phyloP scores from a whole-genome alignment of 2,888 invertebrate genomes.

The Serrognathus titanus region DNA sequence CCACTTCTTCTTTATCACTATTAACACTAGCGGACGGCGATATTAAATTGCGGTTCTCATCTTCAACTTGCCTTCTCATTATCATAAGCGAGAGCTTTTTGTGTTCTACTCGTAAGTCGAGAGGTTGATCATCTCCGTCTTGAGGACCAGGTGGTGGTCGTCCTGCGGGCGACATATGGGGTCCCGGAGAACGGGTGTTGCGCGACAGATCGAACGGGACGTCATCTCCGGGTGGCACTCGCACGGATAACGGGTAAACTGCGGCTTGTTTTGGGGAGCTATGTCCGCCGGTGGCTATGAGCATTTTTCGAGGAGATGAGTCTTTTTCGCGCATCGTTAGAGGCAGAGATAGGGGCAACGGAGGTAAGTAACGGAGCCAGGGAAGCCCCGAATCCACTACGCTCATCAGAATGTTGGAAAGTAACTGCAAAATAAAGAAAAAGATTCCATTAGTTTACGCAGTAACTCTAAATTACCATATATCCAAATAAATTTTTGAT shows the following conservation, averaged over 20 bases:
- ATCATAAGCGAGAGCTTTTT: slow-evolving; percentile 60
- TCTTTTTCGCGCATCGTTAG: slow-evolving; percentile 84
- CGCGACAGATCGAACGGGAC: slow-evolving; percentile 68
- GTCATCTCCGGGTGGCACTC: slow-evolving; percentile 53
- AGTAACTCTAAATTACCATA: no score
- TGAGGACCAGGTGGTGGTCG: slow-evolving; percentile 55
- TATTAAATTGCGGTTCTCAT: slow-evolving; percentile 84
- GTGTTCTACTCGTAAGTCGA: slow-evolving; percentile 83
- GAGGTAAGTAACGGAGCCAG: slow-evolving; percentile 51
- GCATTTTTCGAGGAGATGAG: slow-evolving; percentile 86
- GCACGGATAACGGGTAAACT: slow-evolving; percentile 64
- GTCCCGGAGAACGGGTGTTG: slow-evolving; percentile 50
- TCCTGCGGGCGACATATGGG: slow-evolving; percentile 57
- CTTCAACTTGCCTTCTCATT: slow-evolving; percentile 61
- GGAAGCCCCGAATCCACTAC: slow-evolving; percentile 66
- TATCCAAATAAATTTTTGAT: no score
- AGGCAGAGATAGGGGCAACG: slow-evolving; percentile 48
- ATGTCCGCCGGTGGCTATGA: slow-evolving; percentile 56
- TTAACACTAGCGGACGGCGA: slow-evolving; percentile 53
- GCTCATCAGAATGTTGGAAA: slow-evolving; percentile 58
- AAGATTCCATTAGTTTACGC: neutral
- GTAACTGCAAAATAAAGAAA: slow-evolving; percentile 30
- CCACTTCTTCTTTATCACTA: slow-evolving; percentile 37
- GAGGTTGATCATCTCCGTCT: slow-evolving; percentile 53
- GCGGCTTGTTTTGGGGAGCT: slow-evolving; percentile 72